phyloP scores from a whole-genome alignment of 2,113 vertebrate genomes.

The Myrmecobius fasciatus region DNA sequence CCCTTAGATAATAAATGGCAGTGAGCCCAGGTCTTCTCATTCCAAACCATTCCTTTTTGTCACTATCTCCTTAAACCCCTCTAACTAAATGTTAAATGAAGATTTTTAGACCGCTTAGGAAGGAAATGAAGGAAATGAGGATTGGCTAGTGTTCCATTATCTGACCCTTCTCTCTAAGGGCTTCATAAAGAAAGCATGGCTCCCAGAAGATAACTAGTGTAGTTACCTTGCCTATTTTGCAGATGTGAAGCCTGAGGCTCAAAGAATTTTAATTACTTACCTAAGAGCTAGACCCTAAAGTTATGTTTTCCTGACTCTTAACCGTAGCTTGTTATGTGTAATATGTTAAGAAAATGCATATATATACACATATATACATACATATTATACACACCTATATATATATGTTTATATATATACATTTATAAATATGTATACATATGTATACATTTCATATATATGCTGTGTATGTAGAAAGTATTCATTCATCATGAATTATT shows the following conservation, averaged over 20 bases:
- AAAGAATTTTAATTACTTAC: neutral
- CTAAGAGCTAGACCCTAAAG: neutral
- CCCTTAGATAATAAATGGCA: neutral
- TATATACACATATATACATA: too few relatives aligned
- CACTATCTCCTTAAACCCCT: neutral
- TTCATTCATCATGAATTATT: neutral
- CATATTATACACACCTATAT: too few relatives aligned
- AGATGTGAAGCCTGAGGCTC: neutral
- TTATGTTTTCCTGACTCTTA: neutral
- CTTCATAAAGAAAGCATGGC: accelerated
- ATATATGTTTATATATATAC: too few relatives aligned
- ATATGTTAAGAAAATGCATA: neutral
- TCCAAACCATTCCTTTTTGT: neutral
- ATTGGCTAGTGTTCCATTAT: neutral
- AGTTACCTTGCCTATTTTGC: too few relatives aligned
- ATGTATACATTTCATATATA: neutral
- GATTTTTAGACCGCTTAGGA: neutral
- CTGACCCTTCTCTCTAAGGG: neutral
- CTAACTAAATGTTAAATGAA: neutral
- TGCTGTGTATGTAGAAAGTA: neutral
- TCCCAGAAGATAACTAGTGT: too few relatives aligned
- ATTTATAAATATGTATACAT: too few relatives aligned
- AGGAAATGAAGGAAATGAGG: neutral
- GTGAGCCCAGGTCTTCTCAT: neutral
- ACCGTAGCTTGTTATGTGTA: neutral